Conservation (phyloP, 2,797 vertebrate species). For the Mareca penelope region DNA sequence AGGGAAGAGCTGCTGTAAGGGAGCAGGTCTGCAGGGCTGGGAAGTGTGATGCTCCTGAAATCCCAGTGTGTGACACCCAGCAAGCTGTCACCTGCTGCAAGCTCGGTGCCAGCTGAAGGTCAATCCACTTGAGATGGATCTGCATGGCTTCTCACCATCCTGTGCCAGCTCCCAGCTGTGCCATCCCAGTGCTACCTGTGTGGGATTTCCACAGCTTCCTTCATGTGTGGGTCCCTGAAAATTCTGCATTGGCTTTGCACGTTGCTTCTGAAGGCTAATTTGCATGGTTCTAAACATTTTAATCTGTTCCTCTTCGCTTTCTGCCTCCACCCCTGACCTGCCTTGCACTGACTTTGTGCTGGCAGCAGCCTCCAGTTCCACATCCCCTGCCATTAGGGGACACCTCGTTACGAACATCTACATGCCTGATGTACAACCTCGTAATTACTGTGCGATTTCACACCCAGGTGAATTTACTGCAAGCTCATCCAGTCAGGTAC, state of each 20-base stretch:
- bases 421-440: background rate
- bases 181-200: background rate
- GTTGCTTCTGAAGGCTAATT: background rate
- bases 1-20: background rate
- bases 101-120: background rate
- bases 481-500: constrained; percentile 9
- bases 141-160: background rate
- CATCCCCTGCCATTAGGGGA: constrained; percentile 31
- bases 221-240: background rate
- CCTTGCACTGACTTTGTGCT: background rate
- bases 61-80: background rate
- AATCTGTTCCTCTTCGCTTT: background rate
- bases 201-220: background rate
- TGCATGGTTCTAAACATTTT: background rate
- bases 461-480: constrained; percentile 23
- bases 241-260: background rate
- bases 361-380: background rate
- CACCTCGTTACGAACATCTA: constrained; percentile 10
- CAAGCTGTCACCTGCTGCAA: background rate
- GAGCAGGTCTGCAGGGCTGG: background rate
- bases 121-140: background rate
- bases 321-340: background rate
- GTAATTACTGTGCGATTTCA: constrained; percentile 40
- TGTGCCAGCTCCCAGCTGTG: background rate
- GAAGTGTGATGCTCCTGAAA: background rate